Evolutionary conservation across 1,140 invertebrate genomes (phyloP), one percentile per base, ranked within the genome.

Genomic region (Hypsibius dujardini): DNA sequence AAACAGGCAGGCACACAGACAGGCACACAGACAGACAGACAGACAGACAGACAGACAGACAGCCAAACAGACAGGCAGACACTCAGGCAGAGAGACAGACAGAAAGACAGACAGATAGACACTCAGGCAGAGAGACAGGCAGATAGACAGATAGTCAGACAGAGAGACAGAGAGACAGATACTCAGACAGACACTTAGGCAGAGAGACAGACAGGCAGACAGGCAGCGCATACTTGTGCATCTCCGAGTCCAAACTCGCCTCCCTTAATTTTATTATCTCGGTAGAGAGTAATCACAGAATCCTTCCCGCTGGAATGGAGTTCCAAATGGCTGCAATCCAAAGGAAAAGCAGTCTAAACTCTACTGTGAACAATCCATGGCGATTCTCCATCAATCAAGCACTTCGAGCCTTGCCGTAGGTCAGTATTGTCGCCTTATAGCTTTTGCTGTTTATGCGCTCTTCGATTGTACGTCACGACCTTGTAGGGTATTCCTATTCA

Each of bases 201-300:
- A 28, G 28, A 28, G 28, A 28, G 28, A 28, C 28, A 28, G 28
- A 28, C 28, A 28, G 28, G 28, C 28, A 28, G 28, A 28, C 28
- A 28, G 1, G 71, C 46, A 59, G 28, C 12, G 40, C 40, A 14
- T 73, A 45, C 15, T 47, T 71, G 45, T 70, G n/a, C 70, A 47
- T 70, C 2, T 46, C 40, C 50, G 50, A 56, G 50, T 7, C 7
- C 50, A n/a, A 56, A 56, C 45, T 2, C 73, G 1, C 59, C 73
- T 7, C 70, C 15, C 28, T 14, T n/a, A 12, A 45, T 73, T 45
- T 14, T 7, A 50, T 69, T 69, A 15, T 70, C 28, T 46, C 67
- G 47, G 12, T 15, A 14, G 40, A 28, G 40, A 42, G 28, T 74
- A 42, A 70, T 72, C 0, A 75, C 47, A 2, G 42, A 28, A 40